These are phyloP conservation scores for Rhabdomys pumilio DNA, from an alignment of 2,797 vertebrate species.

Conservation along the genomic window DNA sequence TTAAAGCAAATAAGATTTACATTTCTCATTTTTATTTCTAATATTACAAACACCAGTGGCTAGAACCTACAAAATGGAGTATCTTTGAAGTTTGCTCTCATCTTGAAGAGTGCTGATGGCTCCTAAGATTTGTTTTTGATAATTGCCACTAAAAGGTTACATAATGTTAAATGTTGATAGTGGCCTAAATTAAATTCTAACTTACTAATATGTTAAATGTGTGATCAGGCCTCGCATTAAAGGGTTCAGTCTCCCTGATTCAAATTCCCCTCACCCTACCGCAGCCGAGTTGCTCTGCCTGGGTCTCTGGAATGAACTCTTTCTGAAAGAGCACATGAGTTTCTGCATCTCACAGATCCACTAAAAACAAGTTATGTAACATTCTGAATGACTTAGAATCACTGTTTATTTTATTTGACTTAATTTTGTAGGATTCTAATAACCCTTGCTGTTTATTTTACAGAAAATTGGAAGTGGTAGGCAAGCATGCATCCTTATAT, in stretches of 20 bases:
- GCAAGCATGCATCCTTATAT: neutral
- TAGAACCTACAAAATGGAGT: neutral
- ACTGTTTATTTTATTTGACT: neutral
- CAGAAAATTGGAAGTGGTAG: neutral
- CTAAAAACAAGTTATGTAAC: neutral
- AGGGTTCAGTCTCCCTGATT: neutral
- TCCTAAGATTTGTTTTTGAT: neutral
- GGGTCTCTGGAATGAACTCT: neutral
- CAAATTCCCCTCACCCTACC: neutral
- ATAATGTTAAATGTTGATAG: neutral
- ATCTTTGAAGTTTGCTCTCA: neutral
- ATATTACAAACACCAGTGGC: neutral
- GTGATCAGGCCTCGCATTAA: neutral
- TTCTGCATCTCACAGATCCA: neutral
- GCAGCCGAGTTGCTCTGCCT: neutral
- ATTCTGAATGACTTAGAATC: neutral
- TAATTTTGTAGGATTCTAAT: neutral
- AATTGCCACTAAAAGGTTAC: neutral
- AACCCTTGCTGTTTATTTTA: neutral
- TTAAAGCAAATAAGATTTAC: slow-evolving; percentile 24
- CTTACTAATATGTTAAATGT: neutral
- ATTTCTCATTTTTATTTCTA: slow-evolving; percentile 34
- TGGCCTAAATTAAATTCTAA: neutral
- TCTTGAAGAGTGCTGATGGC: neutral
- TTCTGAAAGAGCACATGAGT: neutral